These are phyloP conservation scores for Isaurus tuberculatus DNA, from an alignment of 92 coral and sea anemone species.

Conservation along the genomic window DNA sequence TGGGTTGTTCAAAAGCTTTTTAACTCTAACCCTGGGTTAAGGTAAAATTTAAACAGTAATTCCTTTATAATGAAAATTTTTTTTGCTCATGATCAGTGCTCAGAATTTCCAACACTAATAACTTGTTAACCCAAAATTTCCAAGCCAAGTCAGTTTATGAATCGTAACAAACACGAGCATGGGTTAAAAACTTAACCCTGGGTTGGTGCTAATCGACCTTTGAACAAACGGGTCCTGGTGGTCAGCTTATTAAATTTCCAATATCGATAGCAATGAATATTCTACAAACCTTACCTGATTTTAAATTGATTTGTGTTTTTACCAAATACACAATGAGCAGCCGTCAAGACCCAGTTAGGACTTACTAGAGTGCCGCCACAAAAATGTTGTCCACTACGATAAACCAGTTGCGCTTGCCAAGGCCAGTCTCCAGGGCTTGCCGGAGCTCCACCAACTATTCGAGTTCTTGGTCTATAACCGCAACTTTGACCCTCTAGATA, in stretches of 20 bases:
- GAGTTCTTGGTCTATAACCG: slow-evolving; percentile 1
- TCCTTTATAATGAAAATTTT: too few relatives aligned
- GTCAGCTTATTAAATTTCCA: not conserved
- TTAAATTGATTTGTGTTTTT: not conserved
- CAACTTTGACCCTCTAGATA: slow-evolving; percentile 25
- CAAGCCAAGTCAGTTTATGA: too few relatives aligned
- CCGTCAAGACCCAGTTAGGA: slow-evolving; percentile 25
- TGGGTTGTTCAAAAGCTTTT: too few relatives aligned
- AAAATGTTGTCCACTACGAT: not conserved
- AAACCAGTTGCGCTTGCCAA: slow-evolving; percentile 27
- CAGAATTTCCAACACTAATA: too few relatives aligned
- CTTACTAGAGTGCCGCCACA: slow-evolving; percentile 28
- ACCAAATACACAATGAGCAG: slow-evolving; percentile 19
- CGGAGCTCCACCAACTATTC: slow-evolving; percentile 13
- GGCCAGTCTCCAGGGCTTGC: slow-evolving; percentile 39
- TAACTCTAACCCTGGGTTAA: too few relatives aligned
- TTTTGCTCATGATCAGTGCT: too few relatives aligned
- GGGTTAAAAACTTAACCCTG: too few relatives aligned
- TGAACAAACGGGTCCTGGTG: not conserved
- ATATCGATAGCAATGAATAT: not conserved
- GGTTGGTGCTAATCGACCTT: not conserved
- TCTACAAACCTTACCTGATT: not conserved
- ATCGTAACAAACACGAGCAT: too few relatives aligned
- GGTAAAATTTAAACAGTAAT: too few relatives aligned
- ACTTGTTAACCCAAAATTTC: too few relatives aligned